These are phyloP conservation scores for Drosophila bocki DNA, from an alignment of 1,140 invertebrate species.

Conservation along the genomic window DNA sequence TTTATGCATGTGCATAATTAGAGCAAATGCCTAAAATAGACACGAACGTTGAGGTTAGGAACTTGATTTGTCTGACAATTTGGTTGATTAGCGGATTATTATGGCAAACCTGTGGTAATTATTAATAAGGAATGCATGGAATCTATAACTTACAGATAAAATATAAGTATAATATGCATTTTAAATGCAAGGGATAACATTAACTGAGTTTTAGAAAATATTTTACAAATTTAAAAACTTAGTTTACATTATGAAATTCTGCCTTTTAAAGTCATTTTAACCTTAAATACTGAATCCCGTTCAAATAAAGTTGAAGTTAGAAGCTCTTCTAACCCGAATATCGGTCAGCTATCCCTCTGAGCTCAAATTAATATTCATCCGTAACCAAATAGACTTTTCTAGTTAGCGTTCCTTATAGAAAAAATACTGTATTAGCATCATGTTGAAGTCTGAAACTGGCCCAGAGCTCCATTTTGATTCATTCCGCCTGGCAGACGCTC, in stretches of 20 bases:
- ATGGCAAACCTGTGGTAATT: background rate
- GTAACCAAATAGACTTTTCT: background rate
- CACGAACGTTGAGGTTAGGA: background rate
- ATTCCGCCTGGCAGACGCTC: constrained; percentile 29
- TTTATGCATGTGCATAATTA: constrained; percentile 21
- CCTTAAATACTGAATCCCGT: background rate
- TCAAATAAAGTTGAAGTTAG: background rate
- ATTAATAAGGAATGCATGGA: background rate
- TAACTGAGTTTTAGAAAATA: background rate
- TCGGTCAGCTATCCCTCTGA: background rate
- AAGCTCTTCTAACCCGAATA: background rate
- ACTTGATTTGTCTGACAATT: constrained; percentile 4
- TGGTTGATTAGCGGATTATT: constrained; percentile 9
- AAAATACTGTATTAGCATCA: constrained; percentile 10
- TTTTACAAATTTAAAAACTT: background rate
- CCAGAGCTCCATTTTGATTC: constrained; percentile 34
- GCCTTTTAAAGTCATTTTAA: background rate
- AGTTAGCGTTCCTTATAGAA: constrained; percentile 2
- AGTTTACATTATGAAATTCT: no score
- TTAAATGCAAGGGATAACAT: background rate
- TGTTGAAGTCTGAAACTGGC: constrained; percentile 9
- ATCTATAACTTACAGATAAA: background rate
- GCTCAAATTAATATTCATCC: constrained; percentile 4
- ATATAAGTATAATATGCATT: background rate
- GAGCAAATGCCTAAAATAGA: constrained; percentile 9